Conservation (phyloP, 2,113 vertebrate genomes). For the Neoarius graeffei region DNA sequence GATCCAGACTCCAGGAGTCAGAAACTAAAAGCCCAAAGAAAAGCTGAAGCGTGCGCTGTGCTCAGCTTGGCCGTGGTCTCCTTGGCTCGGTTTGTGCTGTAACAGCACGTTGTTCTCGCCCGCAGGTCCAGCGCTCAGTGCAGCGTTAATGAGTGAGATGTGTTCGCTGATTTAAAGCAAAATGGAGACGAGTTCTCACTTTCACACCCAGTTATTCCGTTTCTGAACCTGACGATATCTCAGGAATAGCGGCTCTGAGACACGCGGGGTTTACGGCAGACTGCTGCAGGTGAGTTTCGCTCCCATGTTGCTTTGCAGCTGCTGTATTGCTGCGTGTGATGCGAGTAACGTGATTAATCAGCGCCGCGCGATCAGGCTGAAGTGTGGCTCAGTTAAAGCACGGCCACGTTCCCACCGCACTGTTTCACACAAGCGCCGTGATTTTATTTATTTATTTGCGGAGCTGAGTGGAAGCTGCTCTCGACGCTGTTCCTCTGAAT, state of each 20-base stretch:
- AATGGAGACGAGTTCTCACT: background rate
- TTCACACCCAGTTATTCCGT: background rate
- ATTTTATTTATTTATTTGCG: conserved; percentile 36
- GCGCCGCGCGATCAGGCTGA: conserved; percentile 3
- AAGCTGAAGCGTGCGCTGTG: too few species aligned
- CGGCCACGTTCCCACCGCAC: background rate
- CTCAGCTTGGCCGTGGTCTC: too few species aligned
- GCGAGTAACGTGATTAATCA: conserved; percentile 13
- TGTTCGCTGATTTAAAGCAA: background rate
- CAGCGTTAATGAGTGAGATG: background rate
- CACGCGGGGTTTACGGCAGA: background rate
- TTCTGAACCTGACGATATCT: background rate
- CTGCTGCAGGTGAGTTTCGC: background rate
- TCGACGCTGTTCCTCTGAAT: background rate
- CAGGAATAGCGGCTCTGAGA: background rate
- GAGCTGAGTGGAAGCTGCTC: background rate
- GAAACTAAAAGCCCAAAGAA: too few species aligned
- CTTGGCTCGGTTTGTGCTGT: too few species aligned
- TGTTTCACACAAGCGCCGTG: conserved; percentile 13
- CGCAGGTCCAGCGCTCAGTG: too few species aligned
- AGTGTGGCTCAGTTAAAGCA: background rate
- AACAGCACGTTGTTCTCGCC: too few species aligned
- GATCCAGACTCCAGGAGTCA: too few species aligned
- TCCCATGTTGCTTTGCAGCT: background rate
- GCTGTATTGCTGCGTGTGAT: conserved; percentile 1